phyloP scores from a whole-genome alignment of 30 jellyfish, hydroid and myxozoan genomes.

The Aurelia aurita complex sp. Pacific region DNA sequence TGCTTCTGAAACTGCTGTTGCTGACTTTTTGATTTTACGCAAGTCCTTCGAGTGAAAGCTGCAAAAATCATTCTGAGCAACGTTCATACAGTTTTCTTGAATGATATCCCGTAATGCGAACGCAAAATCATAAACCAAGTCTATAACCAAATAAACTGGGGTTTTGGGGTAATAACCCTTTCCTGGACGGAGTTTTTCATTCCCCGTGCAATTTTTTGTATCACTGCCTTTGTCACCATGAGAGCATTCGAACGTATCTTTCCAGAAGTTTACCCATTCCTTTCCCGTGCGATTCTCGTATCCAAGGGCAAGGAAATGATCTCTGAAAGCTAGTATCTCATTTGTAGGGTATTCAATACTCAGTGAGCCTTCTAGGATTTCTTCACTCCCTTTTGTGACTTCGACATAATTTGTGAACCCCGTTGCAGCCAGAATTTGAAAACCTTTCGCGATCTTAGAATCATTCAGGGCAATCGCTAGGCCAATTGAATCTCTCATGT shows the following conservation, averaged over 20 bases:
- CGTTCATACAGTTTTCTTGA: slow-evolving; percentile 24
- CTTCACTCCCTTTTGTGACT: slow-evolving; percentile 65
- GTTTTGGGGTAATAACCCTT: slow-evolving; percentile 82
- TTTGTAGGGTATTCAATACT: slow-evolving; percentile 43
- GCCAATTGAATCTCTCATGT: slow-evolving; percentile 47
- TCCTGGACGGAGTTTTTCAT: slow-evolving; percentile 55
- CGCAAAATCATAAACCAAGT: slow-evolving; percentile 77
- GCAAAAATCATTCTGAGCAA: neutral
- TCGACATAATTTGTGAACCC: slow-evolving; percentile 73
- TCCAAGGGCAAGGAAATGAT: slow-evolving; percentile 51
- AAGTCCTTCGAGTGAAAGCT: slow-evolving; percentile 19
- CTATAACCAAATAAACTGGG: slow-evolving; percentile 70
- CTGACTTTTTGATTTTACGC: no score
- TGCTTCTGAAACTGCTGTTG: neutral
- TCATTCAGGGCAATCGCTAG: slow-evolving; percentile 44
- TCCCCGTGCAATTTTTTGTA: slow-evolving; percentile 63
- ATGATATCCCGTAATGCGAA: slow-evolving; percentile 39
- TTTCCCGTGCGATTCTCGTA: slow-evolving; percentile 18
- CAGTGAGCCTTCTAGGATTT: slow-evolving; percentile 59
- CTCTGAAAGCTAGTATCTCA: slow-evolving; percentile 57
- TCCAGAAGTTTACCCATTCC: slow-evolving; percentile 63
- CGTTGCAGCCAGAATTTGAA: slow-evolving; percentile 51
- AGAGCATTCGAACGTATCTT: slow-evolving; percentile 62
- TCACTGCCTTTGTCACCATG: neutral
- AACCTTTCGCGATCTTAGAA: slow-evolving; percentile 13